phyloP scores from a whole-genome alignment of 2,797 vertebrate species.

The Antrozous pallidus region DNA sequence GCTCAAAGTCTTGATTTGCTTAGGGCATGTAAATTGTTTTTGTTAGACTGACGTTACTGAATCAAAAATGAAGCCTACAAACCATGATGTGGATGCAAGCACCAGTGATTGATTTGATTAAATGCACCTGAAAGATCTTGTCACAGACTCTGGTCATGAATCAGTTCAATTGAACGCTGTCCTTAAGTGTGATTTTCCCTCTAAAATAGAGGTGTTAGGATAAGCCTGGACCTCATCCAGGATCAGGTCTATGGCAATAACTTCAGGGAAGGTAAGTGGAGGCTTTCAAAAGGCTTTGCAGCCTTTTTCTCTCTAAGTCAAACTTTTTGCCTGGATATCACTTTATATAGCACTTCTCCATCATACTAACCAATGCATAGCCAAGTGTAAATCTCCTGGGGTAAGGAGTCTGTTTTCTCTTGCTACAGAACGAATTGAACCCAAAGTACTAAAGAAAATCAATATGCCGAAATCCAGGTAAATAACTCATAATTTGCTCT shows the following conservation, averaged over 20 bases:
- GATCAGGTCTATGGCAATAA: background rate
- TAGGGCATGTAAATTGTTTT: background rate
- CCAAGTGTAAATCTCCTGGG: background rate
- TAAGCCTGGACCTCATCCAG: background rate
- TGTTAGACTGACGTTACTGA: background rate
- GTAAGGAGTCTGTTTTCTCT: background rate
- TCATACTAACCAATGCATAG: background rate
- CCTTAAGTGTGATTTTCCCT: background rate
- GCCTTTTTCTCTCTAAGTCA: background rate
- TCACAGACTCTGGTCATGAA: background rate
- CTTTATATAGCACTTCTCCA: background rate
- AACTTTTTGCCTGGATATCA: background rate
- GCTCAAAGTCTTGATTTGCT: background rate
- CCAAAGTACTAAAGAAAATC: slow-evolving; percentile 50
- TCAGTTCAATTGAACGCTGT: background rate
- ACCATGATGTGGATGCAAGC: background rate
- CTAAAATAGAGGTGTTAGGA: background rate
- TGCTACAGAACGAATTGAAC: slow-evolving; percentile 31
- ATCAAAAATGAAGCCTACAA: background rate
- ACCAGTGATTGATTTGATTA: background rate
- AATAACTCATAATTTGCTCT: slow-evolving; percentile 40
- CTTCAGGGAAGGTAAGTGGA: background rate
- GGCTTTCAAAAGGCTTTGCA: background rate
- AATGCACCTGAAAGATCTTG: background rate
- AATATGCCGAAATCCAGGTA: slow-evolving; percentile 43